Conservation (phyloP, 1,140 invertebrate species). For the Anastrepha ludens region DNA sequence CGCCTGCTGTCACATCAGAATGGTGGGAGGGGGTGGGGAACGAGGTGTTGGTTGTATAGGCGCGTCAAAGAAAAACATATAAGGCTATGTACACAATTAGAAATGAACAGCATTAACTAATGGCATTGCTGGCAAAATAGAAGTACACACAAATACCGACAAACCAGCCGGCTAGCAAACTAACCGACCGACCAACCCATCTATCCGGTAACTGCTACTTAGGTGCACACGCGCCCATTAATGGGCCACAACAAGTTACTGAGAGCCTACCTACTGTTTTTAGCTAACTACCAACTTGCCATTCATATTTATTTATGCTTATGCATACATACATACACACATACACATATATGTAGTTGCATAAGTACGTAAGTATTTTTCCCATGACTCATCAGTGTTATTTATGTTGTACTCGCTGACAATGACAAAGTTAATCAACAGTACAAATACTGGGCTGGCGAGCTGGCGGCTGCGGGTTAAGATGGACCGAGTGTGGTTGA, state of each 20-base stretch:
- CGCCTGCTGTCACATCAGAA: background rate
- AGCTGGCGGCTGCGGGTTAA: background rate
- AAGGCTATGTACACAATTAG: background rate
- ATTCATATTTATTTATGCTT: background rate
- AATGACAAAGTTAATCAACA: constrained; percentile 26
- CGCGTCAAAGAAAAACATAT: background rate
- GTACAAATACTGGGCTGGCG: background rate
- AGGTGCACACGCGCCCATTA: constrained; percentile 13
- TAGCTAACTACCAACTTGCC: background rate
- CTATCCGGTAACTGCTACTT: constrained; percentile 16
- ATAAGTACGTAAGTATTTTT: constrained; percentile 1
- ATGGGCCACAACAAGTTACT: background rate
- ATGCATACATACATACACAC: background rate
- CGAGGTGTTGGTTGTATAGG: background rate
- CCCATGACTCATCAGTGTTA: constrained; percentile 32
- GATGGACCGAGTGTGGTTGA: background rate
- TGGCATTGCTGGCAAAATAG: constrained; percentile 14
- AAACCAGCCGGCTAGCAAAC: background rate
- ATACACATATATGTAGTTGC: background rate
- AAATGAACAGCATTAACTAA: constrained; percentile 35
- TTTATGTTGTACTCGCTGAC: constrained; percentile 8
- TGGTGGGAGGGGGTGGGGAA: background rate
- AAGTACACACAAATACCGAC: too few relatives aligned
- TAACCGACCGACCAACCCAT: background rate
- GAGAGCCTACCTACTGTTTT: background rate